Conservation (phyloP, 2,797 vertebrate species). For the Schizopygopsis malacanthus region DNA sequence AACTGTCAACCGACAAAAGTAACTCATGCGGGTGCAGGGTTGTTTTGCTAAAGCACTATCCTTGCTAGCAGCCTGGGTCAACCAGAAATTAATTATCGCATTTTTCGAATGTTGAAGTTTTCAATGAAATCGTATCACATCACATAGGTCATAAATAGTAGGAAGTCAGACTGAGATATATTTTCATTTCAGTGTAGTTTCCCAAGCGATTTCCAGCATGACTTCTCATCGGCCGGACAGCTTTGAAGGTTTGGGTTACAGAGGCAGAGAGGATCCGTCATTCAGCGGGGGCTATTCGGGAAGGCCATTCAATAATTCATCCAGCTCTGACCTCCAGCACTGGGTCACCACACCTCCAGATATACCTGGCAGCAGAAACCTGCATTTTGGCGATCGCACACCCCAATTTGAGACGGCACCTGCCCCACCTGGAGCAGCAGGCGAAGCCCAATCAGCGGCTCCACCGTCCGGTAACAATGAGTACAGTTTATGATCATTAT, state of each 20-base stretch:
- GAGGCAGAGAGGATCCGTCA: slow-evolving; percentile 80
- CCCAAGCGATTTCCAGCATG: slow-evolving; percentile 71
- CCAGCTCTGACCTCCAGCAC: slow-evolving; percentile 79
- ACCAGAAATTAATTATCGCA: background rate
- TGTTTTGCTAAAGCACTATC: slow-evolving; percentile 50
- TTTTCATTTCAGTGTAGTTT: slow-evolving; percentile 21
- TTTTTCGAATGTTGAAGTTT: background rate
- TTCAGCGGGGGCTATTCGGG: slow-evolving; percentile 74
- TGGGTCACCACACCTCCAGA: slow-evolving; percentile 93
- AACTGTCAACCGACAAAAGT: slow-evolving; percentile 31
- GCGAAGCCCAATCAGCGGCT: slow-evolving; percentile 51
- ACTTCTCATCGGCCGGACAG: slow-evolving; percentile 89
- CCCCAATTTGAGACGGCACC: slow-evolving; percentile 77
- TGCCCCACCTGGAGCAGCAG: slow-evolving; percentile 63
- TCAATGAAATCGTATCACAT: background rate
- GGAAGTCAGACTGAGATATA: background rate
- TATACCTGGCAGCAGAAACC: slow-evolving; percentile 93
- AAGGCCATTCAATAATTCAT: slow-evolving; percentile 79
- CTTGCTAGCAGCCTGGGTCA: background rate
- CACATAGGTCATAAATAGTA: background rate
- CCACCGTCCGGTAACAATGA: slow-evolving; percentile 64
- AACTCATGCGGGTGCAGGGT: background rate
- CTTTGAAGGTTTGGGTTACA: slow-evolving; percentile 89
- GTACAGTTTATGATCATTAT: background rate
- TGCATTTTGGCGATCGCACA: slow-evolving; percentile 86